Evolutionary conservation across 2,797 vertebrate species (phyloP).

Genomic region (Chrosomus eos): DNA sequence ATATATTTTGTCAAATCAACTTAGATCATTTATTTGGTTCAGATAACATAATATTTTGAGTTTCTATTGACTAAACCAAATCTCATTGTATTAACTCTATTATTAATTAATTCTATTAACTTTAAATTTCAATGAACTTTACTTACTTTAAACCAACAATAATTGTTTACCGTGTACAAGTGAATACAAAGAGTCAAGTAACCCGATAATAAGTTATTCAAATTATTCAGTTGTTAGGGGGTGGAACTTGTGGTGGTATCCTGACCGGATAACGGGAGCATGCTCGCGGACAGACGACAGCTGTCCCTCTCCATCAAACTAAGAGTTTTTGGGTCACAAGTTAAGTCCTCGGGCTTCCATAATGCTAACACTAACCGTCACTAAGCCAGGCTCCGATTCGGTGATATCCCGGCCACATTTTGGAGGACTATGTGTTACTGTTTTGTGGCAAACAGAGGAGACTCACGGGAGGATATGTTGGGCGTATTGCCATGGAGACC

Average conservation of each 20-base stretch:
- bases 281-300: slow-evolving; percentile 64
- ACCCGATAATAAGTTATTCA: neutral
- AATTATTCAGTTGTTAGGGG: too few relatives aligned
- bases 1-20: too few relatives aligned
- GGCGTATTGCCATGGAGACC: slow-evolving; percentile 72
- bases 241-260: slow-evolving; percentile 37
- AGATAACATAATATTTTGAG: too few relatives aligned
- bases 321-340: slow-evolving; percentile 73
- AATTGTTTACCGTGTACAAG: neutral
- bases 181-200: neutral
- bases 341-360: slow-evolving; percentile 74
- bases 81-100: too few relatives aligned
- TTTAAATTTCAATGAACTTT: too few relatives aligned
- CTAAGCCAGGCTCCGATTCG: slow-evolving; percentile 66
- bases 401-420: slow-evolving; percentile 67
- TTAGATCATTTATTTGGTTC: too few relatives aligned
- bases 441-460: slow-evolving; percentile 46
- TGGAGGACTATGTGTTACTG: slow-evolving; percentile 63
- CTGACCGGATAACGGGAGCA: slow-evolving; percentile 37
- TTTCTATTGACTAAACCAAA: too few relatives aligned
- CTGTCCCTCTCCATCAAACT: slow-evolving; percentile 75
- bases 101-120: too few relatives aligned
- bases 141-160: too few relatives aligned
- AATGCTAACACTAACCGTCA: slow-evolving; percentile 70
- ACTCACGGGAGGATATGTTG: slow-evolving; percentile 10